Percentiles rank a stretch among this genome's conserved stretches.
phyloP scores from a whole-genome alignment of 1,140 invertebrate genomes.

The Apocrypta bakeri region DNA sequence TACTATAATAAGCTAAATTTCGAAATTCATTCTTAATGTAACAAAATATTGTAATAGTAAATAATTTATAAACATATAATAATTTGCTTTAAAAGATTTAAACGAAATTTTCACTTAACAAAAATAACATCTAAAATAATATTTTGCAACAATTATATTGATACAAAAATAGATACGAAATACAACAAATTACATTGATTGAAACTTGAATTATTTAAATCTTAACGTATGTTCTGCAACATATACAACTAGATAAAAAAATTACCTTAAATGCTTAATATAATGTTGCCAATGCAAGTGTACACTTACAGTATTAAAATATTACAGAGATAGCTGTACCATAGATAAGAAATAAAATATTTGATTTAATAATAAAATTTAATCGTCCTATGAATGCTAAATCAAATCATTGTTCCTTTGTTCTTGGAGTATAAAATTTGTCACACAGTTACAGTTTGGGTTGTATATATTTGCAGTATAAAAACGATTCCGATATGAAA shows the following conservation, averaged over 20 bases:
- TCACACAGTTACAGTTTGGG: background rate
- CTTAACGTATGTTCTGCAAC: no score
- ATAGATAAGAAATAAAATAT: background rate
- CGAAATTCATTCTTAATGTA: no score
- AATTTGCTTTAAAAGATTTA: no score
- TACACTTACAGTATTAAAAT: slow-evolving; percentile 43
- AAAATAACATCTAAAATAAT: no score
- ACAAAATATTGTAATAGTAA: no score
- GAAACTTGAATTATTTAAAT: no score
- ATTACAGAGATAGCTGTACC: background rate
- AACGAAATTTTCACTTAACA: no score
- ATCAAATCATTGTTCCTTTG: background rate
- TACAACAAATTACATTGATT: no score
- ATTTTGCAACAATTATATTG: no score
- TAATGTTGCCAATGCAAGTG: slow-evolving; percentile 22
- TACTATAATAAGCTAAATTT: slow-evolving; percentile 14
- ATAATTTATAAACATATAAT: no score
- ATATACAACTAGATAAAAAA: no score
- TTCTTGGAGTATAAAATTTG: background rate
- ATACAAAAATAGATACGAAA: no score
- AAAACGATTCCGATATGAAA: background rate
- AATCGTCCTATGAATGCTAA: background rate
- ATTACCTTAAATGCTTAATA: background rate
- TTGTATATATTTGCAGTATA: background rate
- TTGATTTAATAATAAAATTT: background rate